These are phyloP conservation scores for Bombus superbus DNA, from an alignment of 1,140 invertebrate genomes.

Conservation along the genomic window DNA sequence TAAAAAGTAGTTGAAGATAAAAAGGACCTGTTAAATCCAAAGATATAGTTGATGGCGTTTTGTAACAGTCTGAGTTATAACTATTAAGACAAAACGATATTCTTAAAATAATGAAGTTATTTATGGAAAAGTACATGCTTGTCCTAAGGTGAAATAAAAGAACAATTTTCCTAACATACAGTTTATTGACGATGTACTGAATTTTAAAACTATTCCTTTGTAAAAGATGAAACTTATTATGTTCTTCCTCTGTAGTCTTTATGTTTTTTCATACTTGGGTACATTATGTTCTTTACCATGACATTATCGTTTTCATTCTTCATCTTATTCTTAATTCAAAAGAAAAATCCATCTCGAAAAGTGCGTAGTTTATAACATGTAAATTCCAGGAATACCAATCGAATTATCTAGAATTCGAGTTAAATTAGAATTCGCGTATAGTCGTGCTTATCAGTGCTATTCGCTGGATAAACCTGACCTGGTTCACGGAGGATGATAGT, in stretches of 20 bases:
- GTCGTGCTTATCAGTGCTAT: neutral
- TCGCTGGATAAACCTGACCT: conserved; percentile 23
- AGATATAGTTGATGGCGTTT: no score
- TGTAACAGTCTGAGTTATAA: no score
- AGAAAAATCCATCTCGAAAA: neutral
- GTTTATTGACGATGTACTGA: neutral
- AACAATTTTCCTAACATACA: neutral
- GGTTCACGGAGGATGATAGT: conserved; percentile 28
- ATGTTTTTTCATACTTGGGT: neutral
- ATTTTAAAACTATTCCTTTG: neutral
- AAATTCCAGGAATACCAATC: neutral
- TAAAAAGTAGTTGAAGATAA: no score
- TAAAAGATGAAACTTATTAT: neutral
- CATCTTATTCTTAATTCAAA: no score
- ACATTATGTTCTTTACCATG: no score
- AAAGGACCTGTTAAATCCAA: no score
- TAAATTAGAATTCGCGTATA: no score
- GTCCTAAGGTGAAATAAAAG: no score
- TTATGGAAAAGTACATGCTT: no score
- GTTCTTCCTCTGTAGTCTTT: neutral
- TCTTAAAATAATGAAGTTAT: no score
- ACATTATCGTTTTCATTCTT: no score
- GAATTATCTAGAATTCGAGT: neutral
- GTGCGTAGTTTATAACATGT: neutral
- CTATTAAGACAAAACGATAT: no score